Evolutionary conservation across 1,140 invertebrate species (phyloP).

Genomic region (Anoplolepis gracilipes): DNA sequence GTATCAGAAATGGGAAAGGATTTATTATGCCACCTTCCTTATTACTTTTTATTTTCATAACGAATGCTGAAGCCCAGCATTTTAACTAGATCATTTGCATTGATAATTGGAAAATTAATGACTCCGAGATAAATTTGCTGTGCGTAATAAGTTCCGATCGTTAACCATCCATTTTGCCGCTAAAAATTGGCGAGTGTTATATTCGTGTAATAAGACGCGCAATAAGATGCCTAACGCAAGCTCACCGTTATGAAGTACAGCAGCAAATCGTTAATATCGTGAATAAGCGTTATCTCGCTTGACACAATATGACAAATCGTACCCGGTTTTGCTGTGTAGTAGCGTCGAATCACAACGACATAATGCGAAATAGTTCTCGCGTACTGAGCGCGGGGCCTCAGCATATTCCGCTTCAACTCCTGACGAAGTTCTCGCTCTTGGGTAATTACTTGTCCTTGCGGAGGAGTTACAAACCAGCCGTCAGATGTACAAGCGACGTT

Average conservation of each 20-base stretch:
- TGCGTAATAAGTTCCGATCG: slow-evolving; percentile 29
- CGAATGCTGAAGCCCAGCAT: not conserved
- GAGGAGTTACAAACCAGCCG: slow-evolving; percentile 44
- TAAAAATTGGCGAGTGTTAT: slow-evolving; percentile 48
- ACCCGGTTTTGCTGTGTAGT: slow-evolving; percentile 60
- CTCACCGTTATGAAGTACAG: slow-evolving; percentile 62
- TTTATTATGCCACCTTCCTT: not conserved
- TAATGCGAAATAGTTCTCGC: slow-evolving; percentile 66
- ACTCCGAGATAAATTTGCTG: not conserved
- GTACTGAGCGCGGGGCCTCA: slow-evolving; percentile 54
- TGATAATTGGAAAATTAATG: slow-evolving; percentile 22
- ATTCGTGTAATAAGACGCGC: slow-evolving; percentile 12
- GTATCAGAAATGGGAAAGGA: not conserved
- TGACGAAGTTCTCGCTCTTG: slow-evolving; percentile 67
- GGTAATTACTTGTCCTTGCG: slow-evolving; percentile 72
- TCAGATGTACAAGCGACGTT: slow-evolving; percentile 64
- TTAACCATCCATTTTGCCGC: slow-evolving; percentile 36
- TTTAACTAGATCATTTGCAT: not conserved
- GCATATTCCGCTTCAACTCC: slow-evolving; percentile 62
- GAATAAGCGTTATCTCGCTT: slow-evolving; percentile 73
- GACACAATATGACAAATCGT: slow-evolving; percentile 73
- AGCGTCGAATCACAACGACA: slow-evolving; percentile 69
- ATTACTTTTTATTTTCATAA: not conserved
- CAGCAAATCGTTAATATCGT: slow-evolving; percentile 67
- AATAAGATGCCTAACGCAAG: slow-evolving; percentile 21